These are phyloP conservation scores for Syngnathoides biaculeatus DNA, from an alignment of 2,113 vertebrate genomes.

Conservation along the genomic window DNA sequence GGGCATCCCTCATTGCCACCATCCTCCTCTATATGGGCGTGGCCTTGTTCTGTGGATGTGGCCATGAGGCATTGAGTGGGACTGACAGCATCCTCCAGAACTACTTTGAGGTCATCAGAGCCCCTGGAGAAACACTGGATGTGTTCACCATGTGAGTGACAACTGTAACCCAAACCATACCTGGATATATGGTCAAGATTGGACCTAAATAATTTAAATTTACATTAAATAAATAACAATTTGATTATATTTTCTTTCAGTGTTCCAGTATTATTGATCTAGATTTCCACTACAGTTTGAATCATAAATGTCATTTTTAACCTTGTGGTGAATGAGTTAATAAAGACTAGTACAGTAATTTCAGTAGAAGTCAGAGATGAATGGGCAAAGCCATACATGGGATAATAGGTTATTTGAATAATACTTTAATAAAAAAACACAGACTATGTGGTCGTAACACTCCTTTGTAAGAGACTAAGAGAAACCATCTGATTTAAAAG, in stretches of 20 bases:
- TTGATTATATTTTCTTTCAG: neutral
- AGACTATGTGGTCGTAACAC: neutral
- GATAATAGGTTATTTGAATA: too few species aligned
- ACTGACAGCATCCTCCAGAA: constrained; percentile 94
- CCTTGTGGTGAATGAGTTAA: neutral
- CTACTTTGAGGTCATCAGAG: constrained; percentile 78
- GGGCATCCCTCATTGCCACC: constrained; percentile 94
- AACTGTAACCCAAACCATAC: neutral
- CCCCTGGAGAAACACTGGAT: constrained; percentile 49
- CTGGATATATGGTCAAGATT: neutral
- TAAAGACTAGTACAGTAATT: neutral
- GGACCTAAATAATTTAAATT: neutral
- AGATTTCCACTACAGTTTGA: neutral
- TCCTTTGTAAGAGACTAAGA: neutral
- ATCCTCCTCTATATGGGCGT: constrained; percentile 94
- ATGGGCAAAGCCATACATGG: neutral
- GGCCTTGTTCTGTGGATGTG: constrained; percentile 95
- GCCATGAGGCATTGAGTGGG: constrained; percentile 93
- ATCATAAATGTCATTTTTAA: neutral
- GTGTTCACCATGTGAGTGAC: constrained; percentile 64
- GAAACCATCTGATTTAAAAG: neutral
- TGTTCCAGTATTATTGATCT: neutral
- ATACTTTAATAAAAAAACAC: too few species aligned
- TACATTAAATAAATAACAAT: neutral
- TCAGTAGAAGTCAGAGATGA: neutral